Evolutionary conservation across 2,797 vertebrate genomes (phyloP).

Genomic region (Brachymystax lenok): DNA sequence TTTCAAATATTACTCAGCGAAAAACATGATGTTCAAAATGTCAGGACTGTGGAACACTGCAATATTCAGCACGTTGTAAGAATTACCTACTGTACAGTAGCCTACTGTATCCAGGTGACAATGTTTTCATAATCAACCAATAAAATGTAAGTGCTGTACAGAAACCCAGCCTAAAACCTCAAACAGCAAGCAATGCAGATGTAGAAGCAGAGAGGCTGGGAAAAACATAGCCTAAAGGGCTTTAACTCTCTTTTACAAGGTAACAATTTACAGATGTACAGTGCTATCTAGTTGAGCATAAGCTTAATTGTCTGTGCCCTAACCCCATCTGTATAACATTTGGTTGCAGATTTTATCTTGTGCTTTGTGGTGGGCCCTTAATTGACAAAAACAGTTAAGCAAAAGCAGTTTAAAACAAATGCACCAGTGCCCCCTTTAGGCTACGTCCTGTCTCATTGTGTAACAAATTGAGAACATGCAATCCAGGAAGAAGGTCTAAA

Average conservation of each 20-base stretch:
- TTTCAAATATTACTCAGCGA: constrained; percentile 23
- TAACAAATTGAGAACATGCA: constrained; percentile 58
- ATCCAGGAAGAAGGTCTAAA: constrained; percentile 43
- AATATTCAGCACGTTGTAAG: not conserved
- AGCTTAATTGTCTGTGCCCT: constrained; percentile 7
- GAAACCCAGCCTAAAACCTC: no score
- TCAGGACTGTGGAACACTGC: not conserved
- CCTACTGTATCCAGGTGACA: not conserved
- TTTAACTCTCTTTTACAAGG: not conserved
- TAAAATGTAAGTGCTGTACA: no score
- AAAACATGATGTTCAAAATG: not conserved
- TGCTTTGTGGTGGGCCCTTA: constrained; percentile 15
- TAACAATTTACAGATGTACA: not conserved
- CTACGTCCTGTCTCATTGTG: constrained; percentile 33
- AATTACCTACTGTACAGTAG: not conserved
- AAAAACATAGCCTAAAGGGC: not conserved
- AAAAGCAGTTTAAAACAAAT: constrained; percentile 30
- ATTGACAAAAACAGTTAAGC: constrained; percentile 37
- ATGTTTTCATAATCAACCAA: not conserved
- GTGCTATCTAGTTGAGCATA: not conserved
- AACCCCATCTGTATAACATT: constrained; percentile 1
- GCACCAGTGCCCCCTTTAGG: constrained; percentile 61
- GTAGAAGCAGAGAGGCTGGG: no score
- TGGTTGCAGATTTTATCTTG: not conserved
- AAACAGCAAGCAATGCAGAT: no score